Percentiles rank a stretch among this genome's conserved stretches.
Conservation (phyloP, 2,113 vertebrate genomes). For the Pleuronectes platessa region DNA sequence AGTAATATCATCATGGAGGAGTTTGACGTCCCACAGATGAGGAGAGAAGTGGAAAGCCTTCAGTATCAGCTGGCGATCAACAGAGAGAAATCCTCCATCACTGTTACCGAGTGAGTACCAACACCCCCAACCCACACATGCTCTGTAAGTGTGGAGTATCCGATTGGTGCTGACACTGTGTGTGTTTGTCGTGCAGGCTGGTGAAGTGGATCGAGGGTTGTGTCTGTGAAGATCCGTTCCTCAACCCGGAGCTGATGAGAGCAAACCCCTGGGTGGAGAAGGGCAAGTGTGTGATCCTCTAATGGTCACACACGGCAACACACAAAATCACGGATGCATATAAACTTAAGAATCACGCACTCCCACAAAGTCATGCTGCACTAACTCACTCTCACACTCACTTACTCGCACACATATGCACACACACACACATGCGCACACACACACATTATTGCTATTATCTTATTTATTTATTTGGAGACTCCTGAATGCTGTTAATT, state of each 20-base stretch:
- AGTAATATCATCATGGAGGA: conserved; percentile 87
- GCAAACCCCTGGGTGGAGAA: conserved; percentile 97
- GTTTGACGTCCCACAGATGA: conserved; percentile 93
- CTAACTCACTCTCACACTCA: conserved; percentile 21
- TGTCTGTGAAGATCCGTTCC: conserved; percentile 92
- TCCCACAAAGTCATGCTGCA: conserved; percentile 49
- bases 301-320: conserved; percentile 56
- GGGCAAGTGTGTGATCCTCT: conserved; percentile 93
- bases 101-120: conserved; percentile 91
- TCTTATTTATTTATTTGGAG: conserved; percentile 67
- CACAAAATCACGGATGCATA: conserved; percentile 52
- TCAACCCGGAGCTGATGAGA: conserved; percentile 94
- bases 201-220: conserved; percentile 95
- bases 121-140: neutral
- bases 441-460: conserved; percentile 35
- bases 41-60: conserved; percentile 95
- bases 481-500: conserved; percentile 64
- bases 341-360: conserved; percentile 54
- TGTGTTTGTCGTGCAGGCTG: conserved; percentile 78
- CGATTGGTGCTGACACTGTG: conserved; percentile 1
- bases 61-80: conserved; percentile 96
- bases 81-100: conserved; percentile 94
- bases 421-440: neutral
- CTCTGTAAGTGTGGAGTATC: neutral
- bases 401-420: conserved; percentile 19